Percentiles rank a stretch among this genome's conserved stretches.
Evolutionary conservation across 1,140 invertebrate genomes (phyloP).

Genomic region (Bicyclus anynana): DNA sequence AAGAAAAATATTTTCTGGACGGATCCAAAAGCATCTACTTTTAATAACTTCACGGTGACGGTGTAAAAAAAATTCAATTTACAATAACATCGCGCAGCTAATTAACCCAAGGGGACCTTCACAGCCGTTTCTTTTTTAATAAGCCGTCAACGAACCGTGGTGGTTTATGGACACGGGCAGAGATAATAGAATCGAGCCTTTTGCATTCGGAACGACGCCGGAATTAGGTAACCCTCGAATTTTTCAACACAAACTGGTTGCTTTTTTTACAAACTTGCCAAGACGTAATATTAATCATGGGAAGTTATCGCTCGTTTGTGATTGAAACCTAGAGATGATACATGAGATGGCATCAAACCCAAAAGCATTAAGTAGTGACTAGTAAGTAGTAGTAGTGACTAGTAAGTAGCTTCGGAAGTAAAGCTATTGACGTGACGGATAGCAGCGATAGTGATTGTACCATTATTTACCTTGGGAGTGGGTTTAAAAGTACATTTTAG

Average conservation of each 20-base stretch:
- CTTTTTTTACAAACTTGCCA: no score
- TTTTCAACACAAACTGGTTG: neutral
- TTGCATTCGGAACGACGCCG: neutral
- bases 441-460: no score
- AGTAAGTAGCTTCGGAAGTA: no score
- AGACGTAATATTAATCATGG: no score
- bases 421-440: no score
- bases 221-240: neutral
- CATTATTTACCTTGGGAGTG: no score
- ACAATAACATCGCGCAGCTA: slow-evolving; percentile 34
- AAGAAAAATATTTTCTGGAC: neutral
- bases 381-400: no score
- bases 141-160: slow-evolving; percentile 14
- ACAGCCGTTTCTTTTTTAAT: slow-evolving; percentile 16
- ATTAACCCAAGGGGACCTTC: slow-evolving; percentile 22
- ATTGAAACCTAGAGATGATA: no score
- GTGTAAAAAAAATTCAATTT: slow-evolving; percentile 38
- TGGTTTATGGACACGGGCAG: slow-evolving; percentile 3
- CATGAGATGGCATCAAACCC: no score
- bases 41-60: neutral
- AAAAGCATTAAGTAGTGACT: no score
- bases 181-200: slow-evolving; percentile 11
- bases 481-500: no score
- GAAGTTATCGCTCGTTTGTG: no score
- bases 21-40: neutral